Evolutionary conservation across 1,140 invertebrate species (phyloP).

Genomic region (Trichonephila inaurata): DNA sequence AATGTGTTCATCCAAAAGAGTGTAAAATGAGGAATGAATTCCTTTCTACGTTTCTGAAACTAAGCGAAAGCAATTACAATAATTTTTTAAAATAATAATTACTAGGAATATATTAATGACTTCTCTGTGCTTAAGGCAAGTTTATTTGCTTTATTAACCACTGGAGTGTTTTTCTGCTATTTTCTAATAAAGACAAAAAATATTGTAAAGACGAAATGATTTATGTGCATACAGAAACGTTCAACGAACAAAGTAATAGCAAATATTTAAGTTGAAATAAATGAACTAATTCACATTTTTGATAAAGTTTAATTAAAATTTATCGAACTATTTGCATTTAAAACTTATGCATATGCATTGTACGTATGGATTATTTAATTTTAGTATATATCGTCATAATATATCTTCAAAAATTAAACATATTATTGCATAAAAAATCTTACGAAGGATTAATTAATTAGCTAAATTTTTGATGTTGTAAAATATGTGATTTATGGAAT

Average conservation of each 20-base stretch:
- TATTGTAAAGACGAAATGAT: neutral
- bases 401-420: too few relatives aligned
- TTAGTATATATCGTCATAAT: too few relatives aligned
- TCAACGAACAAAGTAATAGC: neutral
- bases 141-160: neutral
- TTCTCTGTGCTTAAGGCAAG: neutral
- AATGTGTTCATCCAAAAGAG: neutral
- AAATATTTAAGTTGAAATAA: neutral
- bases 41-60: neutral
- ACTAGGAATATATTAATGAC: neutral
- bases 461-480: too few relatives aligned
- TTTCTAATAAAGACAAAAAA: neutral
- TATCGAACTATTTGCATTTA: too few relatives aligned
- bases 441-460: too few relatives aligned
- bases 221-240: neutral
- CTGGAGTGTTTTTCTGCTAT: neutral
- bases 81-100: neutral
- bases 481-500: too few relatives aligned
- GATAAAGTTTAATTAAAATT: too few relatives aligned
- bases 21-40: neutral
- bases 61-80: neutral
- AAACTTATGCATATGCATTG: too few relatives aligned
- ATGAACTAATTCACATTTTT: too few relatives aligned
- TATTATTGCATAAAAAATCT: too few relatives aligned
- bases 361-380: too few relatives aligned